Percentiles rank a stretch among this genome's conserved stretches.
These are phyloP conservation scores for Xenops minutus DNA, from an alignment of 2,797 vertebrate genomes.

Conservation along the genomic window DNA sequence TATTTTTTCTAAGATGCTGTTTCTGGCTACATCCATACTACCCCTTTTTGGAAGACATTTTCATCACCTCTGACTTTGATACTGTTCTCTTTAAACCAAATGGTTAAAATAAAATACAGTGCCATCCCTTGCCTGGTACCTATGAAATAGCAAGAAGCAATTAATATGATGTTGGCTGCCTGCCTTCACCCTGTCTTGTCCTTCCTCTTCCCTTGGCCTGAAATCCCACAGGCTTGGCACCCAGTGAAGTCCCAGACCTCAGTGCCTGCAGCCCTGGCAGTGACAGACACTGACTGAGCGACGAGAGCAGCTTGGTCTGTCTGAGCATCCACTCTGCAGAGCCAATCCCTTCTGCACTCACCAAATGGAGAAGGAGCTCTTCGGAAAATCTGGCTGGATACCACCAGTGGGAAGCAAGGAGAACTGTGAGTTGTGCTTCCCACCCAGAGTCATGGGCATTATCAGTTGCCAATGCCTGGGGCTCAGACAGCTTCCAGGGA, in stretches of 20 bases:
- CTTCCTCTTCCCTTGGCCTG: background rate
- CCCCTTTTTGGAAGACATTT: background rate
- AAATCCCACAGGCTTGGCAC: background rate
- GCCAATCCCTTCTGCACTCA: background rate
- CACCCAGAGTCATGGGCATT: background rate
- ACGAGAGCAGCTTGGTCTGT: background rate
- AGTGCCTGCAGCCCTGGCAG: background rate
- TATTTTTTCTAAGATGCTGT: background rate
- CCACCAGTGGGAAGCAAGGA: background rate
- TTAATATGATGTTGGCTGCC: background rate
- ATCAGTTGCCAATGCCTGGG: background rate
- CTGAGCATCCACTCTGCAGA: background rate
- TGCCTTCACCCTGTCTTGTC: background rate
- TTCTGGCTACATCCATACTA: background rate
- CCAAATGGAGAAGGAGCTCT: background rate
- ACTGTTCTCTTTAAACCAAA: background rate
- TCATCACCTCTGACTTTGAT: background rate
- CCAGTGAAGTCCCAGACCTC: background rate
- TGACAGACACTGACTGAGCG: background rate
- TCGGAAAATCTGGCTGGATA: background rate
- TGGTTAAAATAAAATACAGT: background rate
- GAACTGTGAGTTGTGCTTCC: background rate
- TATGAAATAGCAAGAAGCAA: background rate
- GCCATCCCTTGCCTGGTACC: background rate
- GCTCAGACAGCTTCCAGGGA: background rate